Evolutionary conservation across 2,888 invertebrate species (phyloP).

Genomic region (Sesamia inferens): DNA sequence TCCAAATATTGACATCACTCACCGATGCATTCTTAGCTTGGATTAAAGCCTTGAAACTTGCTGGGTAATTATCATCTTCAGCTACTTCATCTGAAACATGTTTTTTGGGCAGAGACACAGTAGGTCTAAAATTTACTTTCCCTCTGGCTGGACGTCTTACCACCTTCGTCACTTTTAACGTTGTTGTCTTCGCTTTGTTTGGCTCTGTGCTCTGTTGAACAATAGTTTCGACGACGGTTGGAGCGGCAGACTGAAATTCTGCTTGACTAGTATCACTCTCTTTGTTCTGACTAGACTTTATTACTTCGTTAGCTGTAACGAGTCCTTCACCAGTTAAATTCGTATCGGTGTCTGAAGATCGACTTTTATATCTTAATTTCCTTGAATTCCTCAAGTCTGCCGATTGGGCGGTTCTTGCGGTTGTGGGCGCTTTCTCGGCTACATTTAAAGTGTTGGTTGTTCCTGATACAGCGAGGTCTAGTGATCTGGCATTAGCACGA

Average conservation of each 20-base stretch:
- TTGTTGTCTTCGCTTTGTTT: constrained; percentile 72
- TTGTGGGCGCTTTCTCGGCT: constrained; percentile 78
- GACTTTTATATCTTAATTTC: constrained; percentile 81
- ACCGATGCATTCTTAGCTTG: constrained; percentile 90
- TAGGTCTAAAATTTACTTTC: constrained; percentile 72
- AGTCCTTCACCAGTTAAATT: constrained; percentile 84
- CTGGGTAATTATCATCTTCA: constrained; percentile 92
- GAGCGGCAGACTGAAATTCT: constrained; percentile 70
- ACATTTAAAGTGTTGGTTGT: constrained; percentile 80
- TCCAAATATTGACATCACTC: constrained; percentile 61
- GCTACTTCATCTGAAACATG: constrained; percentile 86
- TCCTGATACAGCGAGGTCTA: constrained; percentile 81
- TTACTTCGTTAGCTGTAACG: constrained; percentile 74
- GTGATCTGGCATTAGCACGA: constrained; percentile 73
- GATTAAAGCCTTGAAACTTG: constrained; percentile 91
- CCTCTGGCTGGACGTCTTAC: constrained; percentile 78
- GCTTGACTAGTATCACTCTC: constrained; percentile 81
- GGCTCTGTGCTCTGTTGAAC: constrained; percentile 76
- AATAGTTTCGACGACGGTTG: constrained; percentile 70
- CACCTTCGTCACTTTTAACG: constrained; percentile 76
- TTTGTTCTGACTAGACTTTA: constrained; percentile 83
- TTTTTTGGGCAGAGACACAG: constrained; percentile 68
- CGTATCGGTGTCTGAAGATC: constrained; percentile 80
- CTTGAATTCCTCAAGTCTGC: constrained; percentile 77
- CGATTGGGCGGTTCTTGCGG: constrained; percentile 70